These are phyloP conservation scores for Urocitellus parryii DNA, from an alignment of 2,113 vertebrate genomes.

Conservation along the genomic window DNA sequence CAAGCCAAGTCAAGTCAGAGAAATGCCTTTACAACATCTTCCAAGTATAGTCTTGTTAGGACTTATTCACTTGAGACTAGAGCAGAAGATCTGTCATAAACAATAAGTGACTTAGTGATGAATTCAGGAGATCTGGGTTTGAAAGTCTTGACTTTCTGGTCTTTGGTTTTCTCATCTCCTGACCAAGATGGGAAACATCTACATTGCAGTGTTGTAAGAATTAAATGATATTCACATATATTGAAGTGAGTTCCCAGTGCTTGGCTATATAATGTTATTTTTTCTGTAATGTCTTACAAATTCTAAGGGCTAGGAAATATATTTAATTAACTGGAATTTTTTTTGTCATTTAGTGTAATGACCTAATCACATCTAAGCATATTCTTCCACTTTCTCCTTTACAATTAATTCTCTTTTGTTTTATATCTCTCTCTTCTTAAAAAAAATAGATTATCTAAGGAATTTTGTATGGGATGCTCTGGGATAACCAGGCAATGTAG, in stretches of 20 bases:
- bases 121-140: neutral
- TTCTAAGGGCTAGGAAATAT: neutral
- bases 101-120: neutral
- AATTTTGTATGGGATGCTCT: neutral
- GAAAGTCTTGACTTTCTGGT: neutral
- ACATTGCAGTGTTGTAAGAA: neutral
- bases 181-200: neutral
- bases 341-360: conserved; percentile 30
- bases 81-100: neutral
- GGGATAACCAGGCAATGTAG: neutral
- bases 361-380: neutral
- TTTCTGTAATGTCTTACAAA: neutral
- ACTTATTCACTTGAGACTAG: conserved; percentile 34
- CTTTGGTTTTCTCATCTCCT: neutral
- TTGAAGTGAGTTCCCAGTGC: neutral
- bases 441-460: neutral
- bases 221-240: neutral
- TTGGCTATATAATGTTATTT: neutral
- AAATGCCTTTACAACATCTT: conserved; percentile 48
- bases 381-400: neutral
- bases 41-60: conserved; percentile 37
- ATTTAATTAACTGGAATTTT: conserved; percentile 19
- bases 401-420: neutral
- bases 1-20: conserved; percentile 39
- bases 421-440: neutral